Base-by-base conservation (phyloP, 2,888 invertebrate species). In the Calliphora vomitoria region DNA sequence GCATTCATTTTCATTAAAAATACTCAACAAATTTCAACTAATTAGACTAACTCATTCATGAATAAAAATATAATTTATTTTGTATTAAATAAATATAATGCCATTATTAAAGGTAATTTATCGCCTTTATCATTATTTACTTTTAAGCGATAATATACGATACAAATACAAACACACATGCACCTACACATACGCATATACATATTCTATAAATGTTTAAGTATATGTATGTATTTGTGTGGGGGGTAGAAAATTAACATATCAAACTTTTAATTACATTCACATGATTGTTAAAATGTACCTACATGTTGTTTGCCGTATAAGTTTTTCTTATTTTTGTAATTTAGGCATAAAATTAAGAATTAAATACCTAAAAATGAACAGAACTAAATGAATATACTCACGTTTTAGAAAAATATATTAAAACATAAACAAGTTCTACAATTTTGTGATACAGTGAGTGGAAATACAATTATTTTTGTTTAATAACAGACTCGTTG, bases 221-320 rank as follows among this genome's bases (percentile, higher is more conserved):
- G 50, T 50, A 50, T 6, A n/a, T 50, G 5, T n/a, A n/a, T 5
- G 13, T n/a, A n/a, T 11, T 15, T 47, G 47, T 47, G 50, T 55
- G 3, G 11, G 15, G 10, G 8, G 55, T 55, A 55, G 55, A 55
- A 80, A 80, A 80, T 79, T 80, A 71, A 50, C 71, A 80, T 80
- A 80, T 69, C 69, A 69, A 80, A 71, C 62, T 80, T 80, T 71
- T 80, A 80, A 80, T 80, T 80, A 80, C 71, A 62, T 66, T 44
- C 62, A 62, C 79, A 71, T 80, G 60, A 71, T 62, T 62, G 60
- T 71, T 60, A n/a, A 50, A 50, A 10, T 11, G 10, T 44, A 50
- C n/a, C n/a, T n/a, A n/a, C n/a, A 50, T 50, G 8, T 50, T 13
- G 13, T 50, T 50, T 15, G 6, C 50, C 15, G 50, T 50, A 50